Evolutionary conservation across 2,797 vertebrate genomes (phyloP).

Genomic region (Myotis pilosus): DNA sequence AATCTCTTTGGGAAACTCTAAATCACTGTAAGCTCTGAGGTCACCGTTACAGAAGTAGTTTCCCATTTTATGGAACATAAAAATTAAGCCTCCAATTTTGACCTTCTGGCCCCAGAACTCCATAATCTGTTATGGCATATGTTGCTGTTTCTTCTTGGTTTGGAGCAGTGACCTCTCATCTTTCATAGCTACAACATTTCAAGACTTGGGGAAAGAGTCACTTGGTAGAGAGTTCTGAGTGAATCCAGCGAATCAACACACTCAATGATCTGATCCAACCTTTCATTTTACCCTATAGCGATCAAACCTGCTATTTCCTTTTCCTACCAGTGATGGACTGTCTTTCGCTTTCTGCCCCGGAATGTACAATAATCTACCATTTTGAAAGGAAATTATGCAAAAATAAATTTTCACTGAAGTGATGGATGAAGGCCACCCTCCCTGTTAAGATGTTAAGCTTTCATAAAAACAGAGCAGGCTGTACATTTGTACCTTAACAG

Average conservation of each 20-base stretch:
- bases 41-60: not conserved
- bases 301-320: not conserved
- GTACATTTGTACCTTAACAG: conserved; percentile 35
- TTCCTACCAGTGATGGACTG: conserved; percentile 22
- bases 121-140: not conserved
- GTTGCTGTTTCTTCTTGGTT: not conserved
- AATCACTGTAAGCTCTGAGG: not conserved
- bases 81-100: conserved; percentile 35
- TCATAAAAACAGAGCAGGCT: conserved; percentile 8
- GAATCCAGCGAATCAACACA: conserved; percentile 48
- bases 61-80: conserved; percentile 36
- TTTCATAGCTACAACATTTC: conserved; percentile 22
- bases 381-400: conserved; percentile 62
- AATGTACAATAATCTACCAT: conserved; percentile 7
- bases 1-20: conserved; percentile 9
- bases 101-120: not conserved
- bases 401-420: conserved; percentile 53
- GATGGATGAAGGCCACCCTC: conserved; percentile 54
- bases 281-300: conserved; percentile 5
- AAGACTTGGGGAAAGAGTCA: not conserved
- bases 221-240: conserved; percentile 7
- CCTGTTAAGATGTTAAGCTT: conserved; percentile 21
- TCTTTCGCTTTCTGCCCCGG: not conserved
- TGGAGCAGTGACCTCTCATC: not conserved
- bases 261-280: not conserved